phyloP scores from a whole-genome alignment of 2,888 invertebrate species.

The Perdita meconis region DNA sequence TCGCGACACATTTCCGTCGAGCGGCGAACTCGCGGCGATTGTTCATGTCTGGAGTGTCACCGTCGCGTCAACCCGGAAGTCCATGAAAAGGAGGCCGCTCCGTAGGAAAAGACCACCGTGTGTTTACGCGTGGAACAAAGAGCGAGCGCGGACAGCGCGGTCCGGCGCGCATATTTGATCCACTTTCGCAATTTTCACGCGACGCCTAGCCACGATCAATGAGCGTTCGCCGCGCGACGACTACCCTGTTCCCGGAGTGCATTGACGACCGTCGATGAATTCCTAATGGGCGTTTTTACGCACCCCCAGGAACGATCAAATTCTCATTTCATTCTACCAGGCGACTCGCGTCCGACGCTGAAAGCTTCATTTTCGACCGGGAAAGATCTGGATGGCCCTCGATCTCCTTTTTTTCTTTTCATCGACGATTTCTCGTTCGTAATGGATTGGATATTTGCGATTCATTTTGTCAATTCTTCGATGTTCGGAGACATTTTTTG shows the following conservation, averaged over 20 bases:
- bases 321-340: background rate
- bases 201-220: background rate
- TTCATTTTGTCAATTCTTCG: no score
- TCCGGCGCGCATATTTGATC: constrained; percentile 4
- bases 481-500: no score
- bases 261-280: background rate
- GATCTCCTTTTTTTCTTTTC: no score
- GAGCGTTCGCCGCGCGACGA: background rate
- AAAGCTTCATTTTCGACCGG: no score
- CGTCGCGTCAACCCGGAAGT: constrained; percentile 30
- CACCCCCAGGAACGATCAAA: no score
- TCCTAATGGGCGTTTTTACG: background rate
- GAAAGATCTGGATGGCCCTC: no score
- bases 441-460: no score
- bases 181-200: background rate
- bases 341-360: no score
- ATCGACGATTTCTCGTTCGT: no score
- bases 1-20: constrained; percentile 7
- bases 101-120: background rate
- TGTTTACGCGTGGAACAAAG: constrained; percentile 13
- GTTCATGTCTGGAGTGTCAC: background rate
- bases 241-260: background rate
- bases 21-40: constrained; percentile 18
- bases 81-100: constrained; percentile 38
- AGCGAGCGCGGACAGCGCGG: constrained; percentile 5